phyloP scores from a whole-genome alignment of 2,113 vertebrate species.

The Cebidichthys violaceus region DNA sequence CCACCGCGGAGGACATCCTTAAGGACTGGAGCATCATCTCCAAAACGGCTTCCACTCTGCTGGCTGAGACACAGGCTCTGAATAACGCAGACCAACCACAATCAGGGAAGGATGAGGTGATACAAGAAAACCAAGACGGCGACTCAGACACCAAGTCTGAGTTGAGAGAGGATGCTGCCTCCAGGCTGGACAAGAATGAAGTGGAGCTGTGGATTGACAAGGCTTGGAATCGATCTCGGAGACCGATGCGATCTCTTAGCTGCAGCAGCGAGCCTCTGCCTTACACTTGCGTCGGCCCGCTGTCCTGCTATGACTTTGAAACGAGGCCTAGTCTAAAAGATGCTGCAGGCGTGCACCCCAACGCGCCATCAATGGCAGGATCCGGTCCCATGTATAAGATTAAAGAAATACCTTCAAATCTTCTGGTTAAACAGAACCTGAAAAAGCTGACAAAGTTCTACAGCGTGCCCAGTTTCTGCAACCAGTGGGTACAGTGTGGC shows the following conservation, averaged over 20 bases:
- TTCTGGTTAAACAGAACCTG: conserved; percentile 85
- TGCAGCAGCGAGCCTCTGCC: conserved; percentile 88
- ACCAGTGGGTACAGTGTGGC: conserved; percentile 88
- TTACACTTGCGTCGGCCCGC: conserved; percentile 29
- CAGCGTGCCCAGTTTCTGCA: conserved; percentile 91
- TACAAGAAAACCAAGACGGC: conserved; percentile 16
- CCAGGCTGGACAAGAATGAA: conserved; percentile 67
- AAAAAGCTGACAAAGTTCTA: conserved; percentile 94
- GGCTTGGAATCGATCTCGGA: conserved; percentile 83
- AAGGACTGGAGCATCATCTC: conserved; percentile 92
- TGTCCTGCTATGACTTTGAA: conserved; percentile 45
- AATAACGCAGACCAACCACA: conserved; percentile 15
- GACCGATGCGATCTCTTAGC: conserved; percentile 89
- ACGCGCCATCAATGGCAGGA: conserved; percentile 32
- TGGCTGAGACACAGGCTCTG: conserved; percentile 66
- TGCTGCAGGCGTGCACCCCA: background rate
- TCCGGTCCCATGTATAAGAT: conserved; percentile 79
- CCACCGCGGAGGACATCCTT: conserved; percentile 89
- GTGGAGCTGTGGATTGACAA: conserved; percentile 86
- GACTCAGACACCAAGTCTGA: conserved; percentile 27
- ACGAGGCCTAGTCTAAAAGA: conserved; percentile 55
- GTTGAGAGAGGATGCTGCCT: conserved; percentile 32
- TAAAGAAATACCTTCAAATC: conserved; percentile 83
- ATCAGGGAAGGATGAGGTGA: conserved; percentile 19
- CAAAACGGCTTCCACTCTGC: conserved; percentile 80